Evolutionary conservation across 2,113 vertebrate species (phyloP).

Genomic region (Hippolais icterina): DNA sequence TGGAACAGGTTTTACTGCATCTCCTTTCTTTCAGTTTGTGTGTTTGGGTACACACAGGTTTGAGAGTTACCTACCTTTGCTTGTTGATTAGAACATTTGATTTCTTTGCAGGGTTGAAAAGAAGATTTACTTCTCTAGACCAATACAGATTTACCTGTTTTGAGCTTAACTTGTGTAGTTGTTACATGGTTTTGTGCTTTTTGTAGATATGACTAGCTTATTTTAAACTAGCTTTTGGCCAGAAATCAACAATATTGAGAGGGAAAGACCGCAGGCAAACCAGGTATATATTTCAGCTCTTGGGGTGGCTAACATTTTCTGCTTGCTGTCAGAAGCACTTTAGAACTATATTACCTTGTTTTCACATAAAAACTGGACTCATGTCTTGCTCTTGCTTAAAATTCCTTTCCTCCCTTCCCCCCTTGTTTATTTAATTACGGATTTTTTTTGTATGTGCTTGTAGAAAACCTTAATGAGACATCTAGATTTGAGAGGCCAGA

Average conservation of each 20-base stretch:
- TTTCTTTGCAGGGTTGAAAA: background rate
- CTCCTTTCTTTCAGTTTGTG: background rate
- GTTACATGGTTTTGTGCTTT: background rate
- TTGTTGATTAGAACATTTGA: background rate
- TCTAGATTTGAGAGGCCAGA: background rate
- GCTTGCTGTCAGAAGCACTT: background rate
- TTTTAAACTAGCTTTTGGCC: background rate
- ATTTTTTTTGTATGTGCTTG: background rate
- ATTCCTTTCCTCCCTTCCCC: background rate
- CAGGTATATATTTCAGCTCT: background rate
- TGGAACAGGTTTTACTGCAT: constrained; percentile 36
- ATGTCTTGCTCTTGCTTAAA: background rate
- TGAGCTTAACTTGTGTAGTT: background rate
- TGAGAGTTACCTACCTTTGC: background rate
- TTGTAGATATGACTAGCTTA: background rate
- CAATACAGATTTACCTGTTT: background rate
- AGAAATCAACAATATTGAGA: background rate
- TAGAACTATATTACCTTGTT: background rate
- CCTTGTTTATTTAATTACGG: background rate
- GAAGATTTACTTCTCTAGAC: background rate
- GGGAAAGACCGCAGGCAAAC: background rate
- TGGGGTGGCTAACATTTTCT: background rate
- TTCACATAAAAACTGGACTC: background rate
- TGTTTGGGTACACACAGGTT: background rate
- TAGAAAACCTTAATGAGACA: background rate